Evolutionary conservation across 2,888 invertebrate species (phyloP).

Genomic region (Drosophila ustulata): DNA sequence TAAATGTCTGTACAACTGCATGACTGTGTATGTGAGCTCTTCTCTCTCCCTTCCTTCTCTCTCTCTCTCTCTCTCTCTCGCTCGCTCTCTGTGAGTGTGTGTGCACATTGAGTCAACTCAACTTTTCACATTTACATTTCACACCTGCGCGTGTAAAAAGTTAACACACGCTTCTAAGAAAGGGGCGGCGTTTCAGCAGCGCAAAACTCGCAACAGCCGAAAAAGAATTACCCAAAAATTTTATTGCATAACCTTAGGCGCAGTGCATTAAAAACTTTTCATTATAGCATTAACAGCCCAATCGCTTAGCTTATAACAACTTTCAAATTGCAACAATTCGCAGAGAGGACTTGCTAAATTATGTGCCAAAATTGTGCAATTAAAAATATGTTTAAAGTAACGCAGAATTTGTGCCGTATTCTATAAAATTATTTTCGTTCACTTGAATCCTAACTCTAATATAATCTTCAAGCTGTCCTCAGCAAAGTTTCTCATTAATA

Average conservation of each 20-base stretch:
- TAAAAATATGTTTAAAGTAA: not conserved
- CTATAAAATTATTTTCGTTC: not conserved
- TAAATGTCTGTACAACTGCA: slow-evolving; percentile 52
- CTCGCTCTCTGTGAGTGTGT: slow-evolving; percentile 6
- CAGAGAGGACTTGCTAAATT: not conserved
- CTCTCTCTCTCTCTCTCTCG: not conserved
- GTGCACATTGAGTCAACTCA: slow-evolving; percentile 47
- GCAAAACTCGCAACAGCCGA: slow-evolving; percentile 32
- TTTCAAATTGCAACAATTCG: not conserved
- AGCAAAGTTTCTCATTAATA: too few species aligned
- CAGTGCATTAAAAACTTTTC: slow-evolving; percentile 43
- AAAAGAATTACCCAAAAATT: slow-evolving; percentile 37
- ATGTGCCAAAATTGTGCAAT: not conserved
- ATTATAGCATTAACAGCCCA: slow-evolving; percentile 20
- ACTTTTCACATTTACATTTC: slow-evolving; percentile 74
- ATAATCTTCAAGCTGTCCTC: too few species aligned
- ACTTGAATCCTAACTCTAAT: too few species aligned
- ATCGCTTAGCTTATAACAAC: not conserved
- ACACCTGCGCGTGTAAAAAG: slow-evolving; percentile 68
- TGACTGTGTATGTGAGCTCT: slow-evolving; percentile 12
- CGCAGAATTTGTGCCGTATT: not conserved
- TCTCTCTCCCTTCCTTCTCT: not conserved
- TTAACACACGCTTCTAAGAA: slow-evolving; percentile 59
- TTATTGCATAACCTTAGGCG: slow-evolving; percentile 54
- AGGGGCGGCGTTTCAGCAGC: slow-evolving; percentile 40